phyloP scores from a whole-genome alignment of 2,797 vertebrate species.

The Taeniopygia guttata region DNA sequence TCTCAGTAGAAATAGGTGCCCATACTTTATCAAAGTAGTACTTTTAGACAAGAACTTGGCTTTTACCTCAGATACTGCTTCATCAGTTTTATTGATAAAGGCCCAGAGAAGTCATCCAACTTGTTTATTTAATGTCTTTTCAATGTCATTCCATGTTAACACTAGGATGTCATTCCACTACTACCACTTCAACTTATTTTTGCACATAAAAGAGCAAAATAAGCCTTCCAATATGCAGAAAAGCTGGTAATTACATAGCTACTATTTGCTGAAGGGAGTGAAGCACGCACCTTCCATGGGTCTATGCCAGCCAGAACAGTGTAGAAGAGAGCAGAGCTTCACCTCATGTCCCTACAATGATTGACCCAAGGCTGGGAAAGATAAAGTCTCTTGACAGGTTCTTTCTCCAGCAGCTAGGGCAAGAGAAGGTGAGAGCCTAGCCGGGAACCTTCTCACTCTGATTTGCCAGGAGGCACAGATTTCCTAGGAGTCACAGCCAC shows the following conservation, averaged over 20 bases:
- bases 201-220: not conserved
- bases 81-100: not conserved
- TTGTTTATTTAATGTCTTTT: not conserved
- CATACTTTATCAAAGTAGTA: conserved; percentile 1
- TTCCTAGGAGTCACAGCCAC: not conserved
- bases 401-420: not conserved
- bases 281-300: not conserved
- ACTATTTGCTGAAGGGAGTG: not conserved
- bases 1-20: conserved; percentile 23
- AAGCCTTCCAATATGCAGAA: not conserved
- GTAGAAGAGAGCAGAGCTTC: not conserved
- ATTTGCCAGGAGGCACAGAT: not conserved
- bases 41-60: conserved; percentile 2
- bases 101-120: not conserved
- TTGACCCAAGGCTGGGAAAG: not conserved
- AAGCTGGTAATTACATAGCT: not conserved
- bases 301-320: not conserved
- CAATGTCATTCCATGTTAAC: not conserved
- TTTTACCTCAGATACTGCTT: not conserved
- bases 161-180: not conserved
- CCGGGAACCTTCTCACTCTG: not conserved
- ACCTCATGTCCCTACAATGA: not conserved
- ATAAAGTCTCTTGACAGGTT: not conserved
- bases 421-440: not conserved
- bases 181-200: not conserved